These are phyloP conservation scores for Drosophila helvetica DNA, from an alignment of 2,888 invertebrate genomes.

Conservation along the genomic window DNA sequence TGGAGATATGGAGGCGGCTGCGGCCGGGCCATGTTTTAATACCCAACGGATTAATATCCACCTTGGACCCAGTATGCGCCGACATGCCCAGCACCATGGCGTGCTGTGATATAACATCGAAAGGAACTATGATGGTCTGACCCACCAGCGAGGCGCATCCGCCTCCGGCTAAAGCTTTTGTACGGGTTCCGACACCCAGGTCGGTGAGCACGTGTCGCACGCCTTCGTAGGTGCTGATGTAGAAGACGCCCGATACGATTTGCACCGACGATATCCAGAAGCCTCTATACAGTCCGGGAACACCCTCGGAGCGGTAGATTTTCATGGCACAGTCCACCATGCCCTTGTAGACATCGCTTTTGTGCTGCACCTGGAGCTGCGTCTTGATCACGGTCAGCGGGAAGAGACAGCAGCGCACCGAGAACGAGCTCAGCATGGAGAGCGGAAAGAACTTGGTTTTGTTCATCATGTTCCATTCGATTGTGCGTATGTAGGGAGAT, in stretches of 20 bases:
- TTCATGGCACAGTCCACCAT: conserved; percentile 95
- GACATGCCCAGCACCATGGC: conserved; percentile 94
- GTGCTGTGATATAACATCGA: conserved; percentile 98
- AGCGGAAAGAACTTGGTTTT: conserved; percentile 96
- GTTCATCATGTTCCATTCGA: conserved; percentile 99
- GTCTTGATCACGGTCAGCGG: conserved; percentile 97
- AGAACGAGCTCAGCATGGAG: conserved; percentile 90
- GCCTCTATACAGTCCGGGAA: conserved; percentile 94
- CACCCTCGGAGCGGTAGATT: conserved; percentile 93
- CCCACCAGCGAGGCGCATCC: conserved; percentile 96
- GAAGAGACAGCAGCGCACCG: conserved; percentile 90
- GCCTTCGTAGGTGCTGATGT: conserved; percentile 97
- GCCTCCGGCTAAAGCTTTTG: conserved; percentile 93
- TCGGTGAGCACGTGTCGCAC: conserved; percentile 91
- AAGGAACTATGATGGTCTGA: conserved; percentile 97
- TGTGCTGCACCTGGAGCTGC: conserved; percentile 92
- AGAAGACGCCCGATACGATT: conserved; percentile 93
- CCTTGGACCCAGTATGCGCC: conserved; percentile 82
- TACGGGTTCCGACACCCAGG: conserved; percentile 80
- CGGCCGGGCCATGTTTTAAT: conserved; percentile 87
- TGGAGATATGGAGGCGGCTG: conserved; percentile 88
- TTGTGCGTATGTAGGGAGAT: conserved; percentile 88
- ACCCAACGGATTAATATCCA: conserved; percentile 90
- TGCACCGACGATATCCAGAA: conserved; percentile 97
- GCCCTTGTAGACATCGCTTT: conserved; percentile 92